Evolutionary conservation across 2,888 invertebrate genomes (phyloP), one percentile per base, ranked within the genome.

Genomic region (Anthophora plumipes): DNA sequence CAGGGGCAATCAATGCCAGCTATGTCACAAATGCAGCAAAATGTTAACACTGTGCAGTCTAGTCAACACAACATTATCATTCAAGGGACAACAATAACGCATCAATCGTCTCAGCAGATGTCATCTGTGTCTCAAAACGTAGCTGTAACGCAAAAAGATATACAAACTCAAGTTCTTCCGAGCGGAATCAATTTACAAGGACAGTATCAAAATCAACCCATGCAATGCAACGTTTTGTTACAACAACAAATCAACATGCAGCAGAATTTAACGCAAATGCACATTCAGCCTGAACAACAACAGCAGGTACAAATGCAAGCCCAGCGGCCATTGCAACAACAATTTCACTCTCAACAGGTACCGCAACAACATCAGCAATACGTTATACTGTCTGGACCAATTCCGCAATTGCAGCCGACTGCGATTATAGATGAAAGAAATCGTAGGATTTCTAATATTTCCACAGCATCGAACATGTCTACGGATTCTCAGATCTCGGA

Each of bases 361-460:
- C 70, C 87, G 69, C 76, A 75, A 85, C 90, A 85, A 64, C 86
- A 85, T 63, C 85, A 86, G 41, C 89, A 88, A 14, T 89, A 91
- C 52, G 86, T 89, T 1, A 88, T 89, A 39, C 77, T 89, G n/a
- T 88, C 89, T 14, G 90, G 89, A 0, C 87, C 84, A 1, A 82
- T 91, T 37, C 80, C 85, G 54, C 87, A 89, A 22, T 63, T 92
- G 39, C 91, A 91, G 50, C 86, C 91, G 48, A 64, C 76, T 17
- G 43, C 85, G 4, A 87, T 77, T 54, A 70, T 84, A 0, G 93
- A 93, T n/a, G 93, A 93, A 25, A 89, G 92, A 46, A 92, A 91
- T 76, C 91, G 93, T 37, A 90, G 93, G n/a, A 88, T 91, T 22
- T 92, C 93, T 0, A 93, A 90, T 76, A 91, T 92, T 67, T 92